These are phyloP conservation scores for human (Homo sapiens) DNA, from an alignment of 2,113 vertebrate genomes.

Conservation along the genomic window DNA sequence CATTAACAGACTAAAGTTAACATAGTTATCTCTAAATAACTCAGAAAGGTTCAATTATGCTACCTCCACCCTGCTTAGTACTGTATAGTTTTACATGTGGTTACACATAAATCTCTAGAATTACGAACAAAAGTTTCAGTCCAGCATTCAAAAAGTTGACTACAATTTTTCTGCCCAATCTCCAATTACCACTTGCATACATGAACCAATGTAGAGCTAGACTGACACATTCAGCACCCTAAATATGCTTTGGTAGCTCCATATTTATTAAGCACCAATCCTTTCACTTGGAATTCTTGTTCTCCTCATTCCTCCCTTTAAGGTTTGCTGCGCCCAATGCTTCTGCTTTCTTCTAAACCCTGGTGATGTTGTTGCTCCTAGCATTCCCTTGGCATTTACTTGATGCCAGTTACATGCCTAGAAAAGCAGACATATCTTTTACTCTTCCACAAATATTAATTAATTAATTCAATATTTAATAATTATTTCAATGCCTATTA, in stretches of 20 bases:
- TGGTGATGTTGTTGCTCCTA: background rate
- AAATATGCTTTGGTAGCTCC: background rate
- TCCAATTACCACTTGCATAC: background rate
- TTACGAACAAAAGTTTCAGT: background rate
- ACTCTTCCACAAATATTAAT: background rate
- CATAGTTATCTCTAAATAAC: background rate
- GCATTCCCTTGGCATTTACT: background rate
- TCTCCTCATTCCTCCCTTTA: background rate
- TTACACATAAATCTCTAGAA: background rate
- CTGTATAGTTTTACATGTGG: background rate
- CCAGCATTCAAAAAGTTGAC: background rate
- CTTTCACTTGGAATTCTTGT: background rate
- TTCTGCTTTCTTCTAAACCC: background rate
- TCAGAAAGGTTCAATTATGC: background rate
- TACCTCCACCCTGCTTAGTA: background rate
- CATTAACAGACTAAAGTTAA: background rate
- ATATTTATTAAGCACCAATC: background rate
- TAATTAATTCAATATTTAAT: background rate
- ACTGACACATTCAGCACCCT: background rate
- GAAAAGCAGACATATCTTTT: background rate
- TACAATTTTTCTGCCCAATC: background rate
- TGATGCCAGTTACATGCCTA: background rate
- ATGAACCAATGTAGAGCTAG: background rate
- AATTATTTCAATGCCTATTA: background rate
- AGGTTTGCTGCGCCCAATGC: background rate